phyloP scores from a whole-genome alignment of 2,888 invertebrate genomes.

The Acleris literana region DNA sequence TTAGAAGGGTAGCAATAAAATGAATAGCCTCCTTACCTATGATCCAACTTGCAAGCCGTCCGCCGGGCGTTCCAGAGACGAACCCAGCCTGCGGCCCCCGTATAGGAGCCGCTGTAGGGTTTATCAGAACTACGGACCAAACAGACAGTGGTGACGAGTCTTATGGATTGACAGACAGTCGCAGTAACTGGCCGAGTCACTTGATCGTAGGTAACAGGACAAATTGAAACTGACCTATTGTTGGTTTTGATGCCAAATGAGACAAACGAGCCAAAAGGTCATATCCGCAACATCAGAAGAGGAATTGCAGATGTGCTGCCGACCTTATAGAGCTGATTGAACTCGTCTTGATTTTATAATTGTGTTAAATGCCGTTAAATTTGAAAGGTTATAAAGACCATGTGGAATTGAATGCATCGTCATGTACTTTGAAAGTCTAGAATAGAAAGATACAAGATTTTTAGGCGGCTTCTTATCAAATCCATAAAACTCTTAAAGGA shows the following conservation, averaged over 20 bases:
- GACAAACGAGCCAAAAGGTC: too few relatives aligned
- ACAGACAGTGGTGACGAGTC: constrained; percentile 45
- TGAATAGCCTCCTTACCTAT: constrained; percentile 66
- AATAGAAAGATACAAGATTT: background rate
- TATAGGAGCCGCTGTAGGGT: constrained; percentile 66
- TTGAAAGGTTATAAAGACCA: too few relatives aligned
- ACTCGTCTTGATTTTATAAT: too few relatives aligned
- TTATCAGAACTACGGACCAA: constrained; percentile 74
- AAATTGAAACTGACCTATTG: constrained; percentile 24
- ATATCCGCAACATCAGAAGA: too few relatives aligned
- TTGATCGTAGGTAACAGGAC: background rate
- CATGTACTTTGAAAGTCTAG: background rate
- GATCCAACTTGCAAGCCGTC: constrained; percentile 86
- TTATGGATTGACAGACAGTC: constrained; percentile 38
- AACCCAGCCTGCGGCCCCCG: constrained; percentile 77
- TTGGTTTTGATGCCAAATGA: background rate
- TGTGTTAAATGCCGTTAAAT: too few relatives aligned
- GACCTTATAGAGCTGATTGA: too few relatives aligned
- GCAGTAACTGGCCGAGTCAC: too few relatives aligned
- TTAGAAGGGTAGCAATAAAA: too few relatives aligned
- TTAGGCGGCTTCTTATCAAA: constrained; percentile 34
- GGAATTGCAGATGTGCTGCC: too few relatives aligned
- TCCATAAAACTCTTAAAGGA: constrained; percentile 45
- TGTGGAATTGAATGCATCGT: too few relatives aligned
- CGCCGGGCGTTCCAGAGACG: constrained; percentile 77